phyloP scores from a whole-genome alignment of 2,888 invertebrate species.

The Coremacera marginata region DNA sequence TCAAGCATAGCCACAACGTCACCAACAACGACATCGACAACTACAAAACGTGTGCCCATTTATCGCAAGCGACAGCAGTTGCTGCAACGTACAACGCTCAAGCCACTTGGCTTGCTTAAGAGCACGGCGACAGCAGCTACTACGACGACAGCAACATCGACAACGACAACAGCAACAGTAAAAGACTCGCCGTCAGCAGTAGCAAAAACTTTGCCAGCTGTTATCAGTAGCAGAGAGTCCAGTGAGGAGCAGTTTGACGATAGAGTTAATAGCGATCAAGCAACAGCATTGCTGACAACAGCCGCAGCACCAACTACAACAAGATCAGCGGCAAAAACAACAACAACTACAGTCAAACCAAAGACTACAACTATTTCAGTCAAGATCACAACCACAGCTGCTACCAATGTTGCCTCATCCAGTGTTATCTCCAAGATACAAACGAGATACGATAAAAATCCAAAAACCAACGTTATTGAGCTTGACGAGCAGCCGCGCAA shows the following conservation, averaged over 20 bases:
- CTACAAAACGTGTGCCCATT: constrained; percentile 61
- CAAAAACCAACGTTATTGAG: constrained; percentile 46
- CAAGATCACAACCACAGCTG: constrained; percentile 46
- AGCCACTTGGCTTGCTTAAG: constrained; percentile 56
- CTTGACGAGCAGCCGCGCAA: constrained; percentile 47
- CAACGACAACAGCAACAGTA: constrained; percentile 30
- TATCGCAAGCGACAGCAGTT: constrained; percentile 63
- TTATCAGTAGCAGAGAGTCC: background rate
- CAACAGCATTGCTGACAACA: constrained; percentile 9
- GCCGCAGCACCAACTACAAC: constrained; percentile 22
- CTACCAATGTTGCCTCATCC: constrained; percentile 32
- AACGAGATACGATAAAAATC: constrained; percentile 41
- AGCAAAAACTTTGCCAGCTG: constrained; percentile 2
- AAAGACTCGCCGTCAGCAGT: constrained; percentile 5
- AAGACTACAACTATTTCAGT: background rate
- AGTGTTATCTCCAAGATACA: constrained; percentile 36
- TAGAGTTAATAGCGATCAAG: background rate
- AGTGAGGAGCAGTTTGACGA: background rate
- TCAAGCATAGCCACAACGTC: too few relatives aligned
- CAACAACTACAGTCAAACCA: background rate
- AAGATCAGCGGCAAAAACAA: constrained; percentile 35
- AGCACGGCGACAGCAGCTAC: constrained; percentile 40
- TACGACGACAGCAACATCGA: constrained; percentile 26
- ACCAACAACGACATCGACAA: constrained; percentile 49
- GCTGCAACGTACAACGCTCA: constrained; percentile 58